Base-by-base conservation (phyloP, 2,888 invertebrate genomes). In the Agonum fuliginosum region DNA sequence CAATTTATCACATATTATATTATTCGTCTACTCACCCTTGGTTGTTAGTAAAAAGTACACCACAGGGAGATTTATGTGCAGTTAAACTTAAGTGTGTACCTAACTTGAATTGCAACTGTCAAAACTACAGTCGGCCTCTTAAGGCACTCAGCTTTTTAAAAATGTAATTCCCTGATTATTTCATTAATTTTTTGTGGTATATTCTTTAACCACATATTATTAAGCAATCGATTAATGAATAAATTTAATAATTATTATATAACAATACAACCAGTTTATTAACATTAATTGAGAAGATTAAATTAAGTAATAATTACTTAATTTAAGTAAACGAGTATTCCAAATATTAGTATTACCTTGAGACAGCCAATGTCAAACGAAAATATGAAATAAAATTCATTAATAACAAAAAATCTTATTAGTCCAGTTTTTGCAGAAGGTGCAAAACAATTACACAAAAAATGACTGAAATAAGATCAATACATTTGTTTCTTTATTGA, bases 341-440 rank as follows among this genome's bases (percentile, higher is more conserved):
- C 8, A 51, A 51, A 51, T 51, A 51, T 22, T 22, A n/a, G 10
- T 51, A 51, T 51, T 24, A 51, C 51, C 51, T 51, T 51, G 51
- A 51, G n/a, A 51, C 51, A 51, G 24, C 20, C 51, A 51, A 51
- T 51, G 51, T 51, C 51, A 51, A 24, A 22, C 24, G 2, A 51
- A 22, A 51, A 22, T 51, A 20, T 51, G 8, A 20, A 51, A 37
- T 37, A 37, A 1, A 37, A 37, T n/a, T 37, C n/a, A 20, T 51
- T 51, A 51, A 22, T 12, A 8, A 51, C 4, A 51, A 51, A 51
- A 51, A 51, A 22, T 8, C 46, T 51, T 22, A 51, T 51, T 51
- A 20, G 22, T 51, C 12, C 51, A 10, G 10, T 51, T 51, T 51
- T 51, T 46, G 19, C 14, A 46, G 4, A n/a, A 46, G 3, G 43